Percentiles rank a stretch among this genome's conserved stretches.
Evolutionary conservation across 2,797 vertebrate species (phyloP).

Genomic region (Acipenser ruthenus): DNA sequence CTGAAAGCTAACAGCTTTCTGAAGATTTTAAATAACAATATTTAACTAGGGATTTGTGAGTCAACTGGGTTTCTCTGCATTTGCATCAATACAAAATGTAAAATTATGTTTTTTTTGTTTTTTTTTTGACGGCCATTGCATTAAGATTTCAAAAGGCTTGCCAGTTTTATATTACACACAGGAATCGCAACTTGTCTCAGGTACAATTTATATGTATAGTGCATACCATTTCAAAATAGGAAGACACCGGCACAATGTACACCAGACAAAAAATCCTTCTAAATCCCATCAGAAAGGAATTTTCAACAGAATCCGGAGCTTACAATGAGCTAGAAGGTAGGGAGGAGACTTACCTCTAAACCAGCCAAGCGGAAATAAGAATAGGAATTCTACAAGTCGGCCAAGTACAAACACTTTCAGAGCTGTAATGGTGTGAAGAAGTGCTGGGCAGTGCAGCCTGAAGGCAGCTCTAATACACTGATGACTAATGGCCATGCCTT

Average conservation of each 20-base stretch:
- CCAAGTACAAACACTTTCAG: constrained; percentile 48
- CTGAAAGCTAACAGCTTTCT: constrained; percentile 62
- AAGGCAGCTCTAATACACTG: constrained; percentile 74
- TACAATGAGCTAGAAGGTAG: constrained; percentile 55
- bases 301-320: constrained; percentile 54
- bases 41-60: constrained; percentile 5
- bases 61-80: neutral
- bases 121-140: constrained; percentile 19
- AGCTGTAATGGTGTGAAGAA: constrained; percentile 59
- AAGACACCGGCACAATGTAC: constrained; percentile 41
- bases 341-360: constrained; percentile 63
- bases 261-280: constrained; percentile 34
- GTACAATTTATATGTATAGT: constrained; percentile 31
- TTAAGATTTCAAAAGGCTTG: no score
- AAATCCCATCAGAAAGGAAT: constrained; percentile 47
- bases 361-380: constrained; percentile 62
- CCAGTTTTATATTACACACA: no score
- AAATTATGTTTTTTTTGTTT: neutral
- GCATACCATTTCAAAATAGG: constrained; percentile 43
- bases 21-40: neutral
- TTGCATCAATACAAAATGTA: constrained; percentile 3
- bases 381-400: constrained; percentile 61
- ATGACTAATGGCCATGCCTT: constrained; percentile 90
- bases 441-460: constrained; percentile 61
- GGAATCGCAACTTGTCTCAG: constrained; percentile 26